A percentile compares a stretch with the other conserved stretches of the same genome.
Conservation (phyloP, 2,113 vertebrate genomes). For the Mobula birostris region DNA sequence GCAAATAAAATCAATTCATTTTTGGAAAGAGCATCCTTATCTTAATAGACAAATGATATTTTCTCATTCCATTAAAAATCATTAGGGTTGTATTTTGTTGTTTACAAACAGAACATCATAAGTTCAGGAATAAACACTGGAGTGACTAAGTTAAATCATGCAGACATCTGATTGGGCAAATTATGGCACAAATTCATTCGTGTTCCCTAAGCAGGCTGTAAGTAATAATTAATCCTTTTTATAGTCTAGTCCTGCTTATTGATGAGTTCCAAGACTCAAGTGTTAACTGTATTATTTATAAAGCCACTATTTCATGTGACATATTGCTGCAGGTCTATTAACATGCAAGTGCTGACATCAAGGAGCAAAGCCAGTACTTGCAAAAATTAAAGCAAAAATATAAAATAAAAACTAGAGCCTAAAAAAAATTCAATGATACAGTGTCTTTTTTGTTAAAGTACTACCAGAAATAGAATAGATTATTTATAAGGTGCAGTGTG, state of each 20-base stretch:
- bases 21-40: neutral
- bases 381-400: neutral
- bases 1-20: neutral
- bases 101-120: neutral
- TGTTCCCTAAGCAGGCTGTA: neutral
- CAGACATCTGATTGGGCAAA: neutral
- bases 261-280: neutral
- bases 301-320: neutral
- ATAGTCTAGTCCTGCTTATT: neutral
- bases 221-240: neutral
- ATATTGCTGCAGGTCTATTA: neutral
- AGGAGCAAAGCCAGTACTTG: neutral
- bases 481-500: no score
- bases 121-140: neutral
- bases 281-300: conserved; percentile 20
- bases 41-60: neutral
- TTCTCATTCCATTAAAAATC: neutral
- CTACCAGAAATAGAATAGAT: no score
- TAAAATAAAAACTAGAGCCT: neutral
- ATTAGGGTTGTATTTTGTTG: neutral
- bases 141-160: neutral
- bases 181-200: neutral
- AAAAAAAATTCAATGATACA: neutral
- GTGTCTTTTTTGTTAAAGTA: no score
- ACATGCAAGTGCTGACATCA: neutral